These are phyloP conservation scores for Physella acuta DNA, from an alignment of 1,140 invertebrate species.

Conservation along the genomic window DNA sequence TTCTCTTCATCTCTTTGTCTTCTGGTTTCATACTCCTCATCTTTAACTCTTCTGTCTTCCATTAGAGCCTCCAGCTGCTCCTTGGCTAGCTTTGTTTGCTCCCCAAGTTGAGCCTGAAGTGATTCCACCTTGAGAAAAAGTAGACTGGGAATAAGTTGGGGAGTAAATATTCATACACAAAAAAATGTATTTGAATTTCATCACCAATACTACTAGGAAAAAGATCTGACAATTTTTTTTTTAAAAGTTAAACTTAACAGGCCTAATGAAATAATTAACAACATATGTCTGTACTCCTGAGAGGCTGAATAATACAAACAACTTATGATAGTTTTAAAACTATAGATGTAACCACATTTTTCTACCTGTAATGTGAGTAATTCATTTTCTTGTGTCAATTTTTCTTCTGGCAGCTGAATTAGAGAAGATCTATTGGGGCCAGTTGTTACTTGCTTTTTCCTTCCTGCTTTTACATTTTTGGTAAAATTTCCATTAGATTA, in stretches of 20 bases:
- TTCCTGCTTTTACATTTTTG: too few relatives aligned
- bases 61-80: slow-evolving; percentile 56
- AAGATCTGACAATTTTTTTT: background rate
- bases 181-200: background rate
- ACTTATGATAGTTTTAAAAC: too few relatives aligned
- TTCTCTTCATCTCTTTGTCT: slow-evolving; percentile 57
- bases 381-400: slow-evolving; percentile 54
- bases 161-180: background rate
- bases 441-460: slow-evolving; percentile 34
- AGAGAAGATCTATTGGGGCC: slow-evolving; percentile 38
- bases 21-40: slow-evolving; percentile 57
- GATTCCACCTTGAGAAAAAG: slow-evolving; percentile 46
- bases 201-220: background rate
- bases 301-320: background rate
- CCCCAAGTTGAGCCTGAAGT: slow-evolving; percentile 57
- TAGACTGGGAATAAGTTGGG: background rate
- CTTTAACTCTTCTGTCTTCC: slow-evolving; percentile 55
- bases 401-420: slow-evolving; percentile 41
- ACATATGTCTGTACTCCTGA: background rate
- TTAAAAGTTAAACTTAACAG: too few relatives aligned
- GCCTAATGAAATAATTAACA: background rate
- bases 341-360: too few relatives aligned
- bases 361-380: slow-evolving; percentile 41
- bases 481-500: too few relatives aligned
- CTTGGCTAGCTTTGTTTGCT: slow-evolving; percentile 56